Base-by-base conservation (phyloP, 2,797 vertebrate species). In the Rhyacichthys aspro region DNA sequence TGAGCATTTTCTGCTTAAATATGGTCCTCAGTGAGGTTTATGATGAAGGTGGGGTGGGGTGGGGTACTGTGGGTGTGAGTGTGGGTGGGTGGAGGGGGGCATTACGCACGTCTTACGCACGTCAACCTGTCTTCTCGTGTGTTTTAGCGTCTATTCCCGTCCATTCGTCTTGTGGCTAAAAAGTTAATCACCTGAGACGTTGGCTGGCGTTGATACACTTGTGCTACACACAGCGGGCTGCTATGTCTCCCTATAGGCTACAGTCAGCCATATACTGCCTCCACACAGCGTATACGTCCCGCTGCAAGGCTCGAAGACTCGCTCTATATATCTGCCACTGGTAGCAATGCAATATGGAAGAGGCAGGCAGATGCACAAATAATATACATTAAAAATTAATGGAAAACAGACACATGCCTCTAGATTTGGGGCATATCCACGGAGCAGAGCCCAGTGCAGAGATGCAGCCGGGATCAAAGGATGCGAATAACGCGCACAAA, bases 21-120 rank as follows among this genome's bases (percentile, higher is more conserved):
- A 63, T 60, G 63, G 36, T 74, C 63, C 62, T 78, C 56, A 81
- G 67, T 70, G 73, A 66, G 71, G 62, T 70, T 85, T 77, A 78
- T 78, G 76, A 61, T 59, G 5, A n/a, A 19, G 38, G 15, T 53
- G 56, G n/a, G 48, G 65, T 41, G 63, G 71, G 65, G 75, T 45
- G 59, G 46, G 71, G 61, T 50, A 58, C 57, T 34, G 12, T 48
- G 76, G 55, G 34, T 49, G 62, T 11, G 63, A 55, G 74, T 73
- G 67, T 49, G 43, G 70, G 74, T 39, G 53, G 43, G 37, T 63
- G 64, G 52, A 56, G 45, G 23, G 62, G 53, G 79, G 3, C 48
- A 79, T 85, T 86, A 89, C 84, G 83, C 85, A 85, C 76, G 82
- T 85, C 85, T 79, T 83, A 83, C 82, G 78, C 82, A 81, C 78